phyloP scores from a whole-genome alignment of 2,113 vertebrate species.

The Patagioenas fasciata region DNA sequence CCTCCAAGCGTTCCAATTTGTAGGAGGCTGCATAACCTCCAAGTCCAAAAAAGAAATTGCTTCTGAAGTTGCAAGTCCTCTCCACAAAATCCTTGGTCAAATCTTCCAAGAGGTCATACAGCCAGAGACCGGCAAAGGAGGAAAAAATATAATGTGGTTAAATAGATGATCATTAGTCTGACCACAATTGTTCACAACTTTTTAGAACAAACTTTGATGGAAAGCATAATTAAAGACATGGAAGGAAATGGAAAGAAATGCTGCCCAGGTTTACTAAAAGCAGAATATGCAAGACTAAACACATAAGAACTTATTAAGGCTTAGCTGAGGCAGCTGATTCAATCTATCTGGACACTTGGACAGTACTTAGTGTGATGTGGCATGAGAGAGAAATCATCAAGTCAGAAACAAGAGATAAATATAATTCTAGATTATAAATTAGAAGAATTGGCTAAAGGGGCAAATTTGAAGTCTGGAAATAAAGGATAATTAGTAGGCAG shows the following conservation, averaged over 20 bases:
- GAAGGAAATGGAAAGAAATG: conserved; percentile 13
- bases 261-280: not conserved
- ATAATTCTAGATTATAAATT: not conserved
- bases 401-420: not conserved
- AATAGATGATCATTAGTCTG: not conserved
- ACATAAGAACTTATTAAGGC: not conserved
- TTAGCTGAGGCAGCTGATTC: not conserved
- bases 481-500: not conserved
- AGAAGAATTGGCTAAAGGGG: not conserved
- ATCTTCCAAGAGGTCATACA: not conserved
- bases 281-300: not conserved
- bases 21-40: not conserved
- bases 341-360: not conserved
- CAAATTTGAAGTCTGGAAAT: not conserved
- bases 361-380: not conserved
- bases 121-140: not conserved
- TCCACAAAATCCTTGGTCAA: not conserved
- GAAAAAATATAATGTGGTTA: not conserved
- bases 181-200: not conserved
- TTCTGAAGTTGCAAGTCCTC: not conserved
- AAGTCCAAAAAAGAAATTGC: not conserved
- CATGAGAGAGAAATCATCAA: not conserved
- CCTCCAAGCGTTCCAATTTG: not conserved
- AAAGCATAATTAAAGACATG: conserved; percentile 5
- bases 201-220: not conserved